These are phyloP conservation scores for Solea senegalensis DNA, from an alignment of 2,113 vertebrate species.

Conservation along the genomic window DNA sequence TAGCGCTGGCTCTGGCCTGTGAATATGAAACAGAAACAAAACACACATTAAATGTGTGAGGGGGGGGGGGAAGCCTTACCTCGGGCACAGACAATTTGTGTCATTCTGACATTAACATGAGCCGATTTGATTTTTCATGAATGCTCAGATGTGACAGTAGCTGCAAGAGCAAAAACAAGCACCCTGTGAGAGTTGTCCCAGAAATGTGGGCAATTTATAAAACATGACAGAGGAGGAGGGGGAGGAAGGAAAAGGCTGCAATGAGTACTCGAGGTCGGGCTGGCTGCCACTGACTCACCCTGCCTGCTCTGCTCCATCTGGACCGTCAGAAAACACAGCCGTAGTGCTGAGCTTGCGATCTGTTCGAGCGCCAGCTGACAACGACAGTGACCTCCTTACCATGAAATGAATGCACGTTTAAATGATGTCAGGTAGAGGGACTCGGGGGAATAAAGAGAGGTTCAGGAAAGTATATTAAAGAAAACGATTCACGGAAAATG, in stretches of 20 bases:
- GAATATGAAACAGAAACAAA: slow-evolving; percentile 19
- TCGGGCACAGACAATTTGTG: background rate
- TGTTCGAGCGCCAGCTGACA: slow-evolving; percentile 42
- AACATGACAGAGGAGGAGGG: slow-evolving; percentile 37
- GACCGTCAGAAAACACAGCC: slow-evolving; percentile 41
- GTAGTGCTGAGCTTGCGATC: slow-evolving; percentile 60
- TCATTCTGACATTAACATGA: slow-evolving; percentile 25
- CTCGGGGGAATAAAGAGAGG: background rate
- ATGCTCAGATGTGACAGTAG: background rate
- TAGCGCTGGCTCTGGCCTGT: slow-evolving; percentile 87
- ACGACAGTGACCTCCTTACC: slow-evolving; percentile 46
- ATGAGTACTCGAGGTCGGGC: slow-evolving; percentile 46
- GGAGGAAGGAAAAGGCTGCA: slow-evolving; percentile 22
- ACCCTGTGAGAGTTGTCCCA: slow-evolving; percentile 30
- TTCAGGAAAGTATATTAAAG: background rate
- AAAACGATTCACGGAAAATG: background rate
- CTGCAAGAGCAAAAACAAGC: slow-evolving; percentile 1
- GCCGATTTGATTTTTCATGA: slow-evolving; percentile 20
- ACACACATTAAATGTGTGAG: slow-evolving; percentile 1
- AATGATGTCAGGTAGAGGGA: slow-evolving; percentile 6
- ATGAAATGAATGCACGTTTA: slow-evolving; percentile 6
- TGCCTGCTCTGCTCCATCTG: slow-evolving; percentile 67
- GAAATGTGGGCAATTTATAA: slow-evolving; percentile 53
- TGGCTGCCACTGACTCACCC: slow-evolving; percentile 44
- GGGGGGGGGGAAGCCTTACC: background rate